Conservation (phyloP, 2,113 vertebrate genomes). For the Canis aureus region DNA sequence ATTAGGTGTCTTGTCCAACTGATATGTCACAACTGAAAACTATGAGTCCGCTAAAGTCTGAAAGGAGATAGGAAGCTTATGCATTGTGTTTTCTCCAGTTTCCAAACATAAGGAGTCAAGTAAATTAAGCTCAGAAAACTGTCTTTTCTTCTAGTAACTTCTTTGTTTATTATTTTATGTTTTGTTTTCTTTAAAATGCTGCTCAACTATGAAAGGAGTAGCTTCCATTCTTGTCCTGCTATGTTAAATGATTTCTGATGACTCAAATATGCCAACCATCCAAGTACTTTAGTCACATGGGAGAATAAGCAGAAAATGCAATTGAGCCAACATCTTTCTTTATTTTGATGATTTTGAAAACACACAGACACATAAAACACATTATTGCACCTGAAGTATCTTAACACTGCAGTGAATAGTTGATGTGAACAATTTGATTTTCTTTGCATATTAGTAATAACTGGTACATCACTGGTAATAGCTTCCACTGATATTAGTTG, state of each 20-base stretch:
- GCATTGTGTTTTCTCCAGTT: not conserved
- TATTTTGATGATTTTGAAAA: not conserved
- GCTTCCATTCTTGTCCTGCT: not conserved
- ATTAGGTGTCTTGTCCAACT: not conserved
- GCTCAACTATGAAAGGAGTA: not conserved
- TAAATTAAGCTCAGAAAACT: not conserved
- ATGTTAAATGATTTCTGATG: not conserved
- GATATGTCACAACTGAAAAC: not conserved
- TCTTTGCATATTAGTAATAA: not conserved
- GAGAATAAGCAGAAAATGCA: not conserved
- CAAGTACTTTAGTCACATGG: not conserved
- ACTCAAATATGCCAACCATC: not conserved
- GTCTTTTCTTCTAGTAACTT: not conserved
- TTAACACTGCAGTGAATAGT: not conserved
- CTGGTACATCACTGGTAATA: not conserved
- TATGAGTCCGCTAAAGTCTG: not conserved
- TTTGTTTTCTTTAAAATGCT: constrained; percentile 17
- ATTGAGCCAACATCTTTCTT: not conserved
- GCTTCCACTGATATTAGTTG: not conserved
- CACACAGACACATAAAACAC: not conserved
- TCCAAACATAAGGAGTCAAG: not conserved
- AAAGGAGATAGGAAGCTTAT: not conserved
- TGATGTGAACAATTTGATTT: not conserved
- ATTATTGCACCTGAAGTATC: not conserved
- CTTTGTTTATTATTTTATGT: not conserved